Conservation (phyloP, 2,797 vertebrate species). For the Erethizon dorsatum region DNA sequence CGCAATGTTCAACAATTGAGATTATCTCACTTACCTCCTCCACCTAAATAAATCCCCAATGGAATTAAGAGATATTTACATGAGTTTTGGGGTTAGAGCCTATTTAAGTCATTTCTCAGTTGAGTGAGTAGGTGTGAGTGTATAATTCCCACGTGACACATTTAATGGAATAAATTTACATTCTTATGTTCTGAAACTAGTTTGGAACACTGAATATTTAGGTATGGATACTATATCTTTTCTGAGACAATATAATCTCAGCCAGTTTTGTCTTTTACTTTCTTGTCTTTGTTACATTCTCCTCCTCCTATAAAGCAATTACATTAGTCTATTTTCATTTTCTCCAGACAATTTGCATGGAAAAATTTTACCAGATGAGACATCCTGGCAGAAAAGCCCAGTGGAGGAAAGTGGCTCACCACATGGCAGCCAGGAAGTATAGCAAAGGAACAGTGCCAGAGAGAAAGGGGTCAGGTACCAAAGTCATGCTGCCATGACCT, state of each 20-base stretch:
- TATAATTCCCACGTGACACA: slow-evolving; percentile 17
- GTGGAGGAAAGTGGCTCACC: neutral
- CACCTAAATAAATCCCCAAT: neutral
- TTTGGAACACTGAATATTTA: slow-evolving; percentile 40
- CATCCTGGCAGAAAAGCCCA: neutral
- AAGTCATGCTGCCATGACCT: neutral
- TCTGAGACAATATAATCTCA: neutral
- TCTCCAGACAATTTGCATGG: neutral
- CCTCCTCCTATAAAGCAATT: neutral
- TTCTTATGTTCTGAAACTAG: neutral
- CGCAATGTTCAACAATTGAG: neutral
- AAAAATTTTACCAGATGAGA: neutral
- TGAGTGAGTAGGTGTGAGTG: neutral
- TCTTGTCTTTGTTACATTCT: neutral
- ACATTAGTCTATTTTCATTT: neutral
- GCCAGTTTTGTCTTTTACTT: slow-evolving; percentile 10
- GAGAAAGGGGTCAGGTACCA: neutral
- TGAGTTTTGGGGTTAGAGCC: slow-evolving; percentile 7
- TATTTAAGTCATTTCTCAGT: slow-evolving; percentile 39
- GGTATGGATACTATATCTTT: neutral
- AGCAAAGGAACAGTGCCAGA: neutral
- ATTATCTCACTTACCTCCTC: neutral
- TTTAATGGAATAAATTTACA: slow-evolving; percentile 45
- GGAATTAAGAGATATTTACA: slow-evolving; percentile 41
- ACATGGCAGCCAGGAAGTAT: neutral